Evolutionary conservation across 1,140 invertebrate genomes (phyloP).

Genomic region (Heliconius hermathena): DNA sequence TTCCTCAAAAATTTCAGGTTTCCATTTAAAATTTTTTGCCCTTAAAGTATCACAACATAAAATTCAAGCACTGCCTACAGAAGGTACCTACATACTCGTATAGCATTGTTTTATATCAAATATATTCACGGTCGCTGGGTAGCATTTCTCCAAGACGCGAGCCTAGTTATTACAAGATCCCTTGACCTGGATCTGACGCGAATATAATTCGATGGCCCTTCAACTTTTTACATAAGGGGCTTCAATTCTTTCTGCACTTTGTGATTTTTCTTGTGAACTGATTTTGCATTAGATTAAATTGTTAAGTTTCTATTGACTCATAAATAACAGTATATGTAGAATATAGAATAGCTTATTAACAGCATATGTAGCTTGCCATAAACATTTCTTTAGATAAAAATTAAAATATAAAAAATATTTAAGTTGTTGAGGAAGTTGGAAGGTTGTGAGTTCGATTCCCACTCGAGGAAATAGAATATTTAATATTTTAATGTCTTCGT

Average conservation of each 20-base stretch:
- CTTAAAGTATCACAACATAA: neutral
- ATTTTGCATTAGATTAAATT: neutral
- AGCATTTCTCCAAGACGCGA: constrained; percentile 32
- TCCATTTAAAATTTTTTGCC: too few relatives aligned
- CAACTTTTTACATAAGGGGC: constrained; percentile 34
- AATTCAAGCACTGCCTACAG: neutral
- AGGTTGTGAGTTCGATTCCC: too few relatives aligned
- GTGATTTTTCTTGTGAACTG: neutral
- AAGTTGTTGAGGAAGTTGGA: too few relatives aligned
- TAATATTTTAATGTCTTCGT: too few relatives aligned
- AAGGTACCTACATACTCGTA: too few relatives aligned
- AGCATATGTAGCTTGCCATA: neutral
- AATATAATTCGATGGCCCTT: constrained; percentile 54
- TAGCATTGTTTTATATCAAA: constrained; percentile 8
- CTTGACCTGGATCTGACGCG: constrained; percentile 53
- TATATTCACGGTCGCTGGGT: constrained; percentile 36
- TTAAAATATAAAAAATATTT: too few relatives aligned
- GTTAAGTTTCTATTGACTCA: neutral
- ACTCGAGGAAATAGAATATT: too few relatives aligned
- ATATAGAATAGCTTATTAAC: neutral
- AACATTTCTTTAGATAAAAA: too few relatives aligned
- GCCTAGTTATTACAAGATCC: constrained; percentile 32
- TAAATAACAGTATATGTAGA: neutral
- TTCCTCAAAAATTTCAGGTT: too few relatives aligned
- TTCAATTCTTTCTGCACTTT: constrained; percentile 3